Conservation (phyloP, 1,140 invertebrate species). For the Drosophila nikananu region DNA sequence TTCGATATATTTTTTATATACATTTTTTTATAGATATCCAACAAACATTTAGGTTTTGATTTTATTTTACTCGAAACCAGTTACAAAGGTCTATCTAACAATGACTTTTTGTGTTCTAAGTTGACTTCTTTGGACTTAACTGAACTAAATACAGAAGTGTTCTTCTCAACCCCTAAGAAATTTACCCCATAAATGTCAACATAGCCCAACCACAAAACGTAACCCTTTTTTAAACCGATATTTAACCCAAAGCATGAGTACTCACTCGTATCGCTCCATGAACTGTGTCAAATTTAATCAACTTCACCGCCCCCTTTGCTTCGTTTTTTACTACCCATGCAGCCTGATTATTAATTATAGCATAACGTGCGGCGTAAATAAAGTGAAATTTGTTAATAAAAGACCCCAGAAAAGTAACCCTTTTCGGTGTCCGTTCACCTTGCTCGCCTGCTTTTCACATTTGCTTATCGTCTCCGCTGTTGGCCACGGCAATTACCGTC, state of each 20-base stretch:
- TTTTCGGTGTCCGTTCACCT: constrained; percentile 34
- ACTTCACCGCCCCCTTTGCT: constrained; percentile 45
- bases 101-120: not conserved
- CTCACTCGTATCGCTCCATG: constrained; percentile 23
- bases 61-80: no score
- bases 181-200: constrained; percentile 61
- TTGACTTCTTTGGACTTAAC: not conserved
- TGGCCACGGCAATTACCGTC: constrained; percentile 72
- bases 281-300: constrained; percentile 82
- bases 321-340: constrained; percentile 33
- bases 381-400: constrained; percentile 82
- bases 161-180: constrained; percentile 7
- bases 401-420: constrained; percentile 62
- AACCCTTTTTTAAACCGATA: constrained; percentile 59
- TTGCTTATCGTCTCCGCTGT: constrained; percentile 60
- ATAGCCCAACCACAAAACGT: constrained; percentile 56
- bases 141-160: not conserved
- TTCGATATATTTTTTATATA: not conserved
- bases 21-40: no score
- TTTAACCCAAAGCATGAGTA: constrained; percentile 25
- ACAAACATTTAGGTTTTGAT: no score
- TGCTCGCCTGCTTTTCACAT: constrained; percentile 28
- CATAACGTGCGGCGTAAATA: constrained; percentile 79
- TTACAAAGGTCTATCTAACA: not conserved
- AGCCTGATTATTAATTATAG: constrained; percentile 73